These are phyloP conservation scores for Tyrophagus putrescentiae DNA, from an alignment of 1,140 invertebrate genomes.

Conservation along the genomic window DNA sequence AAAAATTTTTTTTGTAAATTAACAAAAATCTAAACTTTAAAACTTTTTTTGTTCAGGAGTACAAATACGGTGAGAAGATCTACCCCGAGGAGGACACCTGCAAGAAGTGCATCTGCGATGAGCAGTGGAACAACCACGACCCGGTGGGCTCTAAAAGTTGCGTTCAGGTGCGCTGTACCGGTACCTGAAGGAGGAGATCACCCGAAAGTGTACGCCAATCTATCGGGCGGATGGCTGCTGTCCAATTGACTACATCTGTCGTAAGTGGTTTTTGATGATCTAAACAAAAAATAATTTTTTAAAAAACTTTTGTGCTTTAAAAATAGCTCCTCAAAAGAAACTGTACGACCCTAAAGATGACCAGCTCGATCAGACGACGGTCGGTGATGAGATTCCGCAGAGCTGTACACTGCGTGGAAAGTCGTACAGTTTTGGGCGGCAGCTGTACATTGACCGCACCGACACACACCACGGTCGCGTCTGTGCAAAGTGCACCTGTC, in stretches of 20 bases:
- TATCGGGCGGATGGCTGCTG: conserved; percentile 27
- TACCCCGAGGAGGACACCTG: conserved; percentile 25
- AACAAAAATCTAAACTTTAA: no score
- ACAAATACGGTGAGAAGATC: conserved; percentile 25
- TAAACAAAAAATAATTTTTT: not conserved
- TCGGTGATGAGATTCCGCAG: no score
- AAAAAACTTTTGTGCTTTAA: not conserved
- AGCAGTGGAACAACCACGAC: conserved; percentile 23
- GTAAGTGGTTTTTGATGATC: conserved; percentile 20
- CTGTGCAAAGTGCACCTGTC: not conserved
- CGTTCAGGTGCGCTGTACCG: conserved; percentile 17
- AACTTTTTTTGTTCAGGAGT: no score
- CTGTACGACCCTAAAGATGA: not conserved
- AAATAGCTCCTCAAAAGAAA: not conserved
- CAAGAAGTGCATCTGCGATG: conserved; percentile 24
- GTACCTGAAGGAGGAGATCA: not conserved
- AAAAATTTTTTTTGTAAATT: no score
- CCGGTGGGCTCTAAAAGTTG: conserved; percentile 18
- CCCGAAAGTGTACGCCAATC: conserved; percentile 25
- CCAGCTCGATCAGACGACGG: not conserved
- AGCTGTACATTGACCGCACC: not conserved
- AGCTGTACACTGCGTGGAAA: no score
- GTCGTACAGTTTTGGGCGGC: not conserved
- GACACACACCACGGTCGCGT: not conserved
- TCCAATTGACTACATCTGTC: conserved; percentile 28